Base-by-base conservation (phyloP, 1,140 invertebrate species). In the Phortica variegata region DNA sequence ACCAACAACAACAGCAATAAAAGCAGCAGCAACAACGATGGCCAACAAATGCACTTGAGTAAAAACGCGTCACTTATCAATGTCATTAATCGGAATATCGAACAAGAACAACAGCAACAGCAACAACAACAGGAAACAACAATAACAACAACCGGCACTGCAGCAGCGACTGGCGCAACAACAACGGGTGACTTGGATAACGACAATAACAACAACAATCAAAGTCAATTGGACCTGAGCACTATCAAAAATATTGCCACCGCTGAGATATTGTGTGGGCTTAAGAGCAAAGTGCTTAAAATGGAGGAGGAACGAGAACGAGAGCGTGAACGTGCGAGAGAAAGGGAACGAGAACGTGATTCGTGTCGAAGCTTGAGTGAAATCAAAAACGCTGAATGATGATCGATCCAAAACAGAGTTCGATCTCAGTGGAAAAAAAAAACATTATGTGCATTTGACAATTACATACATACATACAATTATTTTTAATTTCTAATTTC, bases 161-260 rank as follows among this genome's bases (percentile, higher is more conserved):
- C 10, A 26, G 23, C 23, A 26, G 23, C 23, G 5, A 10, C 5
- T 26, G 23, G 5, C 10, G n/a, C n/a, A 9, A 41, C 15, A 8
- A 19, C 9, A 41, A 20, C 21, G n/a, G 23, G 5, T 26, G 23
- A 26, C 10, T 26, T 26, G 23, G 36, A 56, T 52, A 60, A 54
- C 42, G 48, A 60, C 26, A 50, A 51, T 43, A 68, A 62, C 51
- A 69, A 71, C 40, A 71, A 66, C 32, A 63, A 66, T 39, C 61
- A 60, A 52, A 56, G 48, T 4, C 65, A 73, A 32, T 32, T 73
- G 33, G 70, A 73, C 45, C 36, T 73, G 57, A 73, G 70, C 43
- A 68, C 70, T 12, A 73, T 73, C 17, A 73, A 73, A 51, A 73
- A 68, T 42, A 73, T 73, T 39, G 70, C 70, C 38, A 73, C 70